These are phyloP conservation scores for Nansenia antarctica DNA, from an alignment of 2,113 vertebrate genomes.

Conservation along the genomic window DNA sequence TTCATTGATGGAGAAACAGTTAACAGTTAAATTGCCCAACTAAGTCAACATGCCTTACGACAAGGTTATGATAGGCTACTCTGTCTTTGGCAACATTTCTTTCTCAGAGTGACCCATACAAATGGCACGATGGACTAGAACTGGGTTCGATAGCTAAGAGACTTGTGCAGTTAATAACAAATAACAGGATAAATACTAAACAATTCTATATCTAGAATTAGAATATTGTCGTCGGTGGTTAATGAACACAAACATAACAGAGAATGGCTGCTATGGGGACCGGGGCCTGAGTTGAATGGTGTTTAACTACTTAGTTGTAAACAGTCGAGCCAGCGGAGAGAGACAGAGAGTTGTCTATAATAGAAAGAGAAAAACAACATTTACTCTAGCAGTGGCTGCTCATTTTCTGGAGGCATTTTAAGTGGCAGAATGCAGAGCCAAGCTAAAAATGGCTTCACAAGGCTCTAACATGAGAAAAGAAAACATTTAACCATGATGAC, in stretches of 20 bases:
- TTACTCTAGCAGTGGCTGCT: slow-evolving; percentile 40
- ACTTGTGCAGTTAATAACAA: no score
- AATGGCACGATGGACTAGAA: no score
- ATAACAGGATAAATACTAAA: no score
- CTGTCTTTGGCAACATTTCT: no score
- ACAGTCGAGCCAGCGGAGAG: not conserved
- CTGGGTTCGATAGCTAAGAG: no score
- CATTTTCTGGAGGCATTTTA: slow-evolving; percentile 64
- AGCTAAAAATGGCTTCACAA: slow-evolving; percentile 57
- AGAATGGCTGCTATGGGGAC: not conserved
- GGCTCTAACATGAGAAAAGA: slow-evolving; percentile 55
- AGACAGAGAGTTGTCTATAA: slow-evolving; percentile 43
- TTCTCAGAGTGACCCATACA: no score
- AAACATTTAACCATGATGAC: not conserved
- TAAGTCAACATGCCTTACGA: no score
- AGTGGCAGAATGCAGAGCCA: slow-evolving; percentile 63
- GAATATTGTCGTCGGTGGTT: not conserved
- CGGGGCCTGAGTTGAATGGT: not conserved
- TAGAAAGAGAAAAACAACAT: slow-evolving; percentile 57
- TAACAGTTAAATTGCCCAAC: no score
- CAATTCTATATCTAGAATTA: no score
- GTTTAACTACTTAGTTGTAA: not conserved
- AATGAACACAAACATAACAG: not conserved
- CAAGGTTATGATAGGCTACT: no score
- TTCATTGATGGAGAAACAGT: no score